Evolutionary conservation across 2,888 invertebrate species (phyloP).

Genomic region (Neoscelio sp.): DNA sequence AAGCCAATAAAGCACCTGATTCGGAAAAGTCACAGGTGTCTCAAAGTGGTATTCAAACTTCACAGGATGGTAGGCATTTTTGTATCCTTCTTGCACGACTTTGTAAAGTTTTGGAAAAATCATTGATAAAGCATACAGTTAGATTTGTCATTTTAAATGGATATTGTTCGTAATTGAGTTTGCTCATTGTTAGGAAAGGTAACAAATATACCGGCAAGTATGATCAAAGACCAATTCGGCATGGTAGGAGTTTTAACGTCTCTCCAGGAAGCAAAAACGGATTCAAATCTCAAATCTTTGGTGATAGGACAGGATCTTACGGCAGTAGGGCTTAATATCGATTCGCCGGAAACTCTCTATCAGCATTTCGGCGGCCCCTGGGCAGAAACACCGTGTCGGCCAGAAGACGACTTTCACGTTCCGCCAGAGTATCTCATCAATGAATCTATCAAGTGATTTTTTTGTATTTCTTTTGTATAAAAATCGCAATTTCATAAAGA

Average conservation of each 20-base stretch:
- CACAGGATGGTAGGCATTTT: slow-evolving; percentile 90
- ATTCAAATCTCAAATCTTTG: slow-evolving; percentile 97
- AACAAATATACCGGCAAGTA: slow-evolving; percentile 98
- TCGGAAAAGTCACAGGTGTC: slow-evolving; percentile 82
- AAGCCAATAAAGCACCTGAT: slow-evolving; percentile 80
- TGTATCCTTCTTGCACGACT: not conserved
- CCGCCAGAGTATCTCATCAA: slow-evolving; percentile 99
- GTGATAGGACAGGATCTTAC: slow-evolving; percentile 99
- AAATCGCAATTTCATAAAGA: too few species aligned
- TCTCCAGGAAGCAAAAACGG: slow-evolving; percentile 98
- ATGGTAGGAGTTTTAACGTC: slow-evolving; percentile 99
- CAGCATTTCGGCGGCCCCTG: slow-evolving; percentile 99
- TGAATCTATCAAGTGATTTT: slow-evolving; percentile 90
- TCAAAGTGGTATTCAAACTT: slow-evolving; percentile 96
- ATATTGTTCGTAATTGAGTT: too few species aligned
- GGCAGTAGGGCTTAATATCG: slow-evolving; percentile 98
- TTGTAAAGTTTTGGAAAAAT: slow-evolving; percentile 23
- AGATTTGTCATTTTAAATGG: not conserved
- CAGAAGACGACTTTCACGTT: slow-evolving; percentile 99
- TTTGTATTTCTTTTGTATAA: too few species aligned
- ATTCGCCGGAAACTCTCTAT: slow-evolving; percentile 98
- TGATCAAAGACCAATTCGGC: slow-evolving; percentile 99
- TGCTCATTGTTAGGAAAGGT: slow-evolving; percentile 94
- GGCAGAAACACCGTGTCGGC: slow-evolving; percentile 98
- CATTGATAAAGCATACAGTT: not conserved